Percentiles rank a stretch among this genome's conserved stretches.
Evolutionary conservation across 2,888 invertebrate species (phyloP).

Genomic region (Parochlus steinenii): DNA sequence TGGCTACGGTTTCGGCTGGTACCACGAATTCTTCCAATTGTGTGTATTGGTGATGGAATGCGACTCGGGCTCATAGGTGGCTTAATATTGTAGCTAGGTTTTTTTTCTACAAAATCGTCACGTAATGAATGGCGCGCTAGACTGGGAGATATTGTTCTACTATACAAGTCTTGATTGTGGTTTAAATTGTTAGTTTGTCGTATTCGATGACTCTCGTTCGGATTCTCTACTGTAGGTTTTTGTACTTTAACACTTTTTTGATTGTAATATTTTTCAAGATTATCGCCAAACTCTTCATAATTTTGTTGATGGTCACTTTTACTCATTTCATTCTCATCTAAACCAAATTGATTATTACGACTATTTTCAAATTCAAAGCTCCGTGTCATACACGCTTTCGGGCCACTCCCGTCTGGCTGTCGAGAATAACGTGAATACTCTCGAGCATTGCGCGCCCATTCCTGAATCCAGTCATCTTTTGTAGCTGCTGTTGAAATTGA

Average conservation of each 20-base stretch:
- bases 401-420: constrained; percentile 13
- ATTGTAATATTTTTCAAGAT: constrained; percentile 10
- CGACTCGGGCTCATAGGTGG: constrained; percentile 43
- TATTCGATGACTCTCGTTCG: too few species aligned
- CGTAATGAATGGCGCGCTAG: constrained; percentile 3
- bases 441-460: constrained; percentile 44
- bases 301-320: constrained; percentile 9
- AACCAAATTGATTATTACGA: constrained; percentile 10
- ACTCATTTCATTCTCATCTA: constrained; percentile 8
- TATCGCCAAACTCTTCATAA: constrained; percentile 13
- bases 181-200: constrained; percentile 6
- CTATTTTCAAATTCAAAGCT: constrained; percentile 24
- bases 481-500: constrained; percentile 24
- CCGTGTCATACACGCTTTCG: constrained; percentile 27
- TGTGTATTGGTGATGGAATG: constrained; percentile 63
- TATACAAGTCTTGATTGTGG: constrained; percentile 4
- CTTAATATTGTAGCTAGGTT: constrained; percentile 8
- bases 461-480: constrained; percentile 40
- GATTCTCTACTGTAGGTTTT: constrained; percentile 4
- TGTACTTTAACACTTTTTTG: constrained; percentile 6
- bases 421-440: constrained; percentile 14
- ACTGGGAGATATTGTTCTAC: constrained; percentile 6
- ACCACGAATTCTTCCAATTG: constrained; percentile 34
- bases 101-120: constrained; percentile 5
- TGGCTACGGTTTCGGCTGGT: constrained; percentile 27